Conservation (phyloP, 1,140 invertebrate species). For the Dreissena rostriformis region DNA sequence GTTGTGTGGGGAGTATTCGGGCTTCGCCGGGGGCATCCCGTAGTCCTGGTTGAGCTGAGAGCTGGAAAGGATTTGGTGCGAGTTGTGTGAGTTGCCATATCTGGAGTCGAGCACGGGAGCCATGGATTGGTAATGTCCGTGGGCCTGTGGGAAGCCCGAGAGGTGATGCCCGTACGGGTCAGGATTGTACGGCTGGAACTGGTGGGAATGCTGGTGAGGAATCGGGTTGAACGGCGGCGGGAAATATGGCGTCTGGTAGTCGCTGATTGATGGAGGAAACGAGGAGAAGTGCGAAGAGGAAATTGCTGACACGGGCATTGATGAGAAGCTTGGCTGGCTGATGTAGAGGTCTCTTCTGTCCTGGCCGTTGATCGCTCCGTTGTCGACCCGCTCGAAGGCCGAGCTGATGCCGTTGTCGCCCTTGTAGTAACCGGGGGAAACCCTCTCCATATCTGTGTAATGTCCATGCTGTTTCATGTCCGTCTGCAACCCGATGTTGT, state of each 20-base stretch:
- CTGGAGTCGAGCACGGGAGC: background rate
- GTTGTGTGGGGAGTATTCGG: conserved; percentile 42
- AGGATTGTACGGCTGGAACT: conserved; percentile 45
- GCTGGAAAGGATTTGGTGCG: conserved; percentile 18
- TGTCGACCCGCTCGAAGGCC: conserved; percentile 51
- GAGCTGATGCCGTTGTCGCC: conserved; percentile 20
- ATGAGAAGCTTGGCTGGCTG: conserved; percentile 26
- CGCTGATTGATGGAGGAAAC: conserved; percentile 33
- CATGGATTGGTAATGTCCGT: conserved; percentile 36
- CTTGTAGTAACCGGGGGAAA: conserved; percentile 44
- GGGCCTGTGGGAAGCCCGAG: background rate
- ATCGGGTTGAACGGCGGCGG: conserved; percentile 53
- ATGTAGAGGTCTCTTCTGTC: conserved; percentile 34
- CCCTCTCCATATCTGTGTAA: conserved; percentile 39
- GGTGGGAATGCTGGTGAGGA: conserved; percentile 31
- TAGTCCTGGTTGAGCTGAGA: conserved; percentile 26
- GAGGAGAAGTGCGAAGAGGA: conserved; percentile 24
- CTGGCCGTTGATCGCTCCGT: conserved; percentile 32
- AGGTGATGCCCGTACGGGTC: conserved; percentile 29
- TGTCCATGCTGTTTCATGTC: conserved; percentile 41
- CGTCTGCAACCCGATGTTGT: conserved; percentile 5
- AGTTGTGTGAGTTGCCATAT: background rate
- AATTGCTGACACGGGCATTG: conserved; percentile 2
- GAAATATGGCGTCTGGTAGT: conserved; percentile 56
- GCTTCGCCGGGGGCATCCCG: conserved; percentile 6